Conservation (phyloP, 53 echinoderm and acorn worm genomes). For the Echinarachnius parma region DNA sequence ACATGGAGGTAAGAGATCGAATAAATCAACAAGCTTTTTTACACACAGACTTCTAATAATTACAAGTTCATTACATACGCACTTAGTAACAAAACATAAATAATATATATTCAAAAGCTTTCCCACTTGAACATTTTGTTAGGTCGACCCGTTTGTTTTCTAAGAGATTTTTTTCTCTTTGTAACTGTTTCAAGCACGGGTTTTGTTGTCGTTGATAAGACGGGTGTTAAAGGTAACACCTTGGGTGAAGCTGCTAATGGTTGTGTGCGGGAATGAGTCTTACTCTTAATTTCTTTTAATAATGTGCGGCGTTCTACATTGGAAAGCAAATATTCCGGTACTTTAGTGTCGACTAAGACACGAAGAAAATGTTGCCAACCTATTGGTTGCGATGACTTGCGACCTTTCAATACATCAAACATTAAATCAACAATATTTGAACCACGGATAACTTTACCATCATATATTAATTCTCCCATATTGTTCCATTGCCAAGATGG, state of each 20-base stretch:
- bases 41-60: too few relatives aligned
- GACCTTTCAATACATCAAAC: slow-evolving; percentile 21
- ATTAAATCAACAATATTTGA: slow-evolving; percentile 53
- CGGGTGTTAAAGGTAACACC: slow-evolving; percentile 3
- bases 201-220: slow-evolving; percentile 2
- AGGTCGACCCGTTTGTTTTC: neutral
- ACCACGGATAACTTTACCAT: slow-evolving; percentile 24
- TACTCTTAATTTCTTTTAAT: slow-evolving; percentile 44
- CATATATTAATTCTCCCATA: slow-evolving; percentile 37
- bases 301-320: slow-evolving; percentile 38
- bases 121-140: slow-evolving; percentile 13
- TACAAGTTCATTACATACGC: too few relatives aligned
- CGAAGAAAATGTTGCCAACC: slow-evolving; percentile 52
- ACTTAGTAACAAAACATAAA: too few relatives aligned
- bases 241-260: neutral
- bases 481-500: slow-evolving; percentile 20
- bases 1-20: too few relatives aligned
- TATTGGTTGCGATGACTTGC: slow-evolving; percentile 46
- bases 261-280: neutral
- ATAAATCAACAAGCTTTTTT: too few relatives aligned
- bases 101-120: too few relatives aligned
- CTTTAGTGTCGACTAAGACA: slow-evolving; percentile 30
- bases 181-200: neutral
- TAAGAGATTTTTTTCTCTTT: neutral
- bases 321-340: slow-evolving; percentile 49